Evolutionary conservation across 2,797 vertebrate species (phyloP), one percentile per base, ranked within the genome.

Genomic region (Selene dorsalis): DNA sequence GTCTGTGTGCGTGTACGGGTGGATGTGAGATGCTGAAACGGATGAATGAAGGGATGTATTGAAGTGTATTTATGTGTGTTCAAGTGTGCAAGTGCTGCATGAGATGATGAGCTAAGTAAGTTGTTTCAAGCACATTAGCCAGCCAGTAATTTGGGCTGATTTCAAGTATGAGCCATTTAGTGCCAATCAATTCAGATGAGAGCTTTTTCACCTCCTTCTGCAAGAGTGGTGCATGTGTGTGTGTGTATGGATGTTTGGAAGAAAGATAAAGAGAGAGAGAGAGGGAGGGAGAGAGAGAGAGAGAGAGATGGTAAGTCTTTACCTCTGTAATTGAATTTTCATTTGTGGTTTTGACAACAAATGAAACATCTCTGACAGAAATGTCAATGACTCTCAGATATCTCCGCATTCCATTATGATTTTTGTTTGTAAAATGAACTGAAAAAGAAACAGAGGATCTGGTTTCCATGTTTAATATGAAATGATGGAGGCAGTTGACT

Each of bases 121-220:
- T 88, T 82, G 77, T 87, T 86, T 84, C 30, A 83, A 89, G 83
- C 80, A 74, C 84, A 89, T 84, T 82, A 80, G 83, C 71, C 84
- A 84, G 80, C 55, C 75, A 73, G 78, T 89, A 83, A 89, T 88
- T 87, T 86, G 70, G 77, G 73, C 50, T 84, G 80, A 89, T 88
- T 89, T 88, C 75, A 84, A 92, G 85, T 89, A 77, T 20, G 80
- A 88, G 83, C 73, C 68, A 84, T 88, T 90, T 84, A 88, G 53
- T 85, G 73, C 80, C 76, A 90, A 87, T 91, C 87, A 90, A 89
- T 89, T 89, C 81, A 80, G 52, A 65, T 83, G 74, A 90, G 87
- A 85, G 88, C 77, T 84, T 89, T 89, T 89, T 83, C 69, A 84
- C 50, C 68, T 79, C 80, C 67, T 83, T 52, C 70, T 81, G 70